phyloP scores from a whole-genome alignment of 1,140 invertebrate species.

The Macrocentrus cingulum region DNA sequence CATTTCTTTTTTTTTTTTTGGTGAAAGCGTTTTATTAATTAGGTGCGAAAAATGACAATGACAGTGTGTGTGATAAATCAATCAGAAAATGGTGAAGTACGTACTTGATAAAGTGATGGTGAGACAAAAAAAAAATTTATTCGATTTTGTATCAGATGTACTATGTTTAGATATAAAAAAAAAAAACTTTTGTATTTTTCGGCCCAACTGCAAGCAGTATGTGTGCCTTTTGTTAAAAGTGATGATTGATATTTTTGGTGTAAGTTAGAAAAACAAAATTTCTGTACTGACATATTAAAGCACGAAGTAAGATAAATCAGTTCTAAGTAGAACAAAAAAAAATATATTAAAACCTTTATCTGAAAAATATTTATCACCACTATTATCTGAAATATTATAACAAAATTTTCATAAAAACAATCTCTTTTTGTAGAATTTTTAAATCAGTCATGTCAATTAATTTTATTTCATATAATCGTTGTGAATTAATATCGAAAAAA shows the following conservation, averaged over 20 bases:
- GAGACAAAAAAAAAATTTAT: conserved; percentile 13
- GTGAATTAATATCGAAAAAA: no score
- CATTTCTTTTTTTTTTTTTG: no score
- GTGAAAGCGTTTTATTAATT: no score
- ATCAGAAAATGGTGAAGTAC: neutral
- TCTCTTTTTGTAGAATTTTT: no score
- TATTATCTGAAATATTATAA: no score
- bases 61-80: conserved; percentile 11
- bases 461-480: no score
- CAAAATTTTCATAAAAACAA: no score
- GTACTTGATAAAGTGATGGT: neutral
- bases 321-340: no score
- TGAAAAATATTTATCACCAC: no score
- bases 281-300: neutral
- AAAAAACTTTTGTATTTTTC: conserved; percentile 26
- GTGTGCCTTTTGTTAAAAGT: conserved; percentile 26
- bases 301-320: neutral
- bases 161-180: conserved; percentile 14
- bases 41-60: neutral
- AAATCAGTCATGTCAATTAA: no score
- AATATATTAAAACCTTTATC: neutral
- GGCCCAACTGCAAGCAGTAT: conserved; percentile 25
- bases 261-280: neutral
- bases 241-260: conserved; percentile 2
- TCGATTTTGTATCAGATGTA: conserved; percentile 16